Evolutionary conservation across 2,113 vertebrate species (phyloP), one percentile per base, ranked within the genome.

Genomic region (Phalacrocorax aristotelis): DNA sequence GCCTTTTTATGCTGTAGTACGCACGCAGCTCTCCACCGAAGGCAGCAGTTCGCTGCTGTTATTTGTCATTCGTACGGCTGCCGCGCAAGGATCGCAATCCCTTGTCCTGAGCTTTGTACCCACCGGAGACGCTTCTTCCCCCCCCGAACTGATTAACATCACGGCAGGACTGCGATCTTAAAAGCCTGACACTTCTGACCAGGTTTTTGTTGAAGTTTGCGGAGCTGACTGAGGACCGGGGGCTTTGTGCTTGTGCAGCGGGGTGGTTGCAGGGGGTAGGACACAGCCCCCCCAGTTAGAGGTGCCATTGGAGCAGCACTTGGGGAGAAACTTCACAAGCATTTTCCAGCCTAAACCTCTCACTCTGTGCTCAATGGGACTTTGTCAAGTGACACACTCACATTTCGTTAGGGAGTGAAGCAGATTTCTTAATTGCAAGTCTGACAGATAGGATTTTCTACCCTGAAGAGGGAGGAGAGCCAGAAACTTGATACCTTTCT

Each of bases 91-190:
- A 90, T 62, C 51, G 6, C 78, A 62, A 7, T 62, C 75, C 68
- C 82, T 46, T 2, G 60, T 70, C 75, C 85, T 26, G 54, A 20
- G 90, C 82, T 95, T 89, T 79, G 71, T 77, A 88, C 90, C 86
- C 83, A 55, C 71, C 61, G 32, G 88, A 83, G 79, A 88, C 1
- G 19, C 79, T 51, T 74, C 79, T 89, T 46, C 60, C 76, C 85
- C 60, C 71, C 8, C 55, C 6, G 0, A 68, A 54, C 66, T 83
- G 84, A 91, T 97, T 95, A 96, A 74, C 96, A 68, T 57, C 96
- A 92, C 58, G 82, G 74, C 84, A 19, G 90, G 93, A 91, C 96
- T 95, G 75, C 93, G 96, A 91, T 96, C 97, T 96, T 97, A 91
- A 97, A 95, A 96, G 96, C 87, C 96, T 96, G 92, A 93, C 83